Base-by-base conservation (phyloP, 2,888 invertebrate genomes). In the Lapara coniferarum region DNA sequence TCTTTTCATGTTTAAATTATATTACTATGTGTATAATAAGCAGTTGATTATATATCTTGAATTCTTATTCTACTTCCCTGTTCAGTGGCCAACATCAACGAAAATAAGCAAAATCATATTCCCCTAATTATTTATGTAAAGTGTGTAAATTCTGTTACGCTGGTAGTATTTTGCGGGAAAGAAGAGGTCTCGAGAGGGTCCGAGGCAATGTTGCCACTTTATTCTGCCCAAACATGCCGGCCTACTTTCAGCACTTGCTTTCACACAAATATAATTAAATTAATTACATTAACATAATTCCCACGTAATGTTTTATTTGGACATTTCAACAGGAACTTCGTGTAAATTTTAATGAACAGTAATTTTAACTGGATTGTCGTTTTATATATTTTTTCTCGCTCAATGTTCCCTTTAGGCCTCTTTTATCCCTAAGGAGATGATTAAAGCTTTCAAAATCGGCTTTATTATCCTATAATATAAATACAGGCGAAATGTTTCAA, bases 101-200 rank as follows among this genome's bases (percentile, higher is more conserved):
- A 19, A 19, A 19, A 55, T 55, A 55, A 16, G 52, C 13, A 53
- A 55, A 55, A 55, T 55, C 19, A 55, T 59, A 16, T 46, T 59
- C 46, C 13, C 63, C 13, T 63, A 49, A 63, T 63, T 46, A 63
- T 63, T 19, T 46, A 63, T 63, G 63, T 63, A 63, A 63, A 56
- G 46, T 56, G 67, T 67, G 55, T 52, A 59, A 49, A 70, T 58
- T 58, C 66, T 56, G 49, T 46, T 66, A 14, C 16, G 69, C 37
- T 56, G 56, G 51, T 30, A 66, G 25, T 53, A 51, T 66, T 16
- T 66, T 19, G 51, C 25, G 12, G 37, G n/a, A 53, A 19, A 5
- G 67, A 46, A 67, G 67, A 56, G 67, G 37, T 19, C 56, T 67
- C 67, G 44, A 66, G 59, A 44, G 66, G 66, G 53, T 49, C 46